These are phyloP conservation scores for Rhogogaster chlorosoma DNA, from an alignment of 2,888 invertebrate species.

Conservation along the genomic window DNA sequence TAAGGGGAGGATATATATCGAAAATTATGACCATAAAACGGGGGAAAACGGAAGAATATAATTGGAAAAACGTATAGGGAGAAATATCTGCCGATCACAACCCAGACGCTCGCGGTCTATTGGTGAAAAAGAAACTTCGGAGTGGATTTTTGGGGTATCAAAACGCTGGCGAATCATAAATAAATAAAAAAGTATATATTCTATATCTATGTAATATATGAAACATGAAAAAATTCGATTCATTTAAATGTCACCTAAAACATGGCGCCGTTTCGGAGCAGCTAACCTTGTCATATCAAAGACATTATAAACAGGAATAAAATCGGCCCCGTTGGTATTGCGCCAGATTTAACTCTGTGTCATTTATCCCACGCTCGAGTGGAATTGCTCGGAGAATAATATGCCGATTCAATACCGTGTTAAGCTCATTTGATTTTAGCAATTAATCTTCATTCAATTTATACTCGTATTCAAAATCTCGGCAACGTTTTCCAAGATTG, in stretches of 20 bases:
- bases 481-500: no score
- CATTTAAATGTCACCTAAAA: neutral
- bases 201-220: neutral
- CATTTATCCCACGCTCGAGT: neutral
- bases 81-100: neutral
- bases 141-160: neutral
- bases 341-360: constrained; percentile 16
- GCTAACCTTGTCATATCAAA: constrained; percentile 28
- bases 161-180: neutral
- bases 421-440: neutral
- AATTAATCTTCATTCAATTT: neutral
- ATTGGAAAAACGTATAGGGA: neutral
- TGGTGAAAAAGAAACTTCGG: neutral
- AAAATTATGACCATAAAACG: neutral
- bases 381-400: neutral
- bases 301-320: constrained; percentile 15
- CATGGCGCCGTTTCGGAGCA: neutral
- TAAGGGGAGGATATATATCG: neutral
- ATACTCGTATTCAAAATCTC: neutral
- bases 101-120: neutral
- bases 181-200: neutral
- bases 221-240: neutral
- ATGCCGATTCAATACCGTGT: neutral
- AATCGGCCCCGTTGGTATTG: constrained; percentile 23
- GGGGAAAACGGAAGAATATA: neutral